Base-by-base conservation (phyloP, 2,113 vertebrate genomes). In the Syrmaticus mikado region DNA sequence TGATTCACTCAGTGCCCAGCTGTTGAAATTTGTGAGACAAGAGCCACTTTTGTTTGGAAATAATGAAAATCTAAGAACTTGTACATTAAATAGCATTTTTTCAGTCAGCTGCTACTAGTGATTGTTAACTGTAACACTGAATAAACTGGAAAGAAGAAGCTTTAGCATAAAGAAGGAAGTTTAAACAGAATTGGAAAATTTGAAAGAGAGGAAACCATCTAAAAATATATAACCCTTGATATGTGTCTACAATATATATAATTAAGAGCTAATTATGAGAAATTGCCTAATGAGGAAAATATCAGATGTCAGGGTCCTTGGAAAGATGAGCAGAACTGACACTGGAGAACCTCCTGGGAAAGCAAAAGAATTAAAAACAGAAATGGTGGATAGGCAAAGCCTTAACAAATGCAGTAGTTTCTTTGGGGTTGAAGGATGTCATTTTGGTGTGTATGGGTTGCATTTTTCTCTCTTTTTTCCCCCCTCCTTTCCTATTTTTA, bases 181-280 rank as follows among this genome's bases (percentile, higher is more conserved):
- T 19, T 78, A 52, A 85, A 60, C 25, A 71, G n/a, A 24, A 68
- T 75, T 75, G 50, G 52, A 86, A 84, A 84, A 4, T 89, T 92
- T 73, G 22, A 48, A 90, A 86, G 34, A 81, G 70, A 93, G 72
- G 66, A 89, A 84, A 82, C 62, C 82, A 38, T 70, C 11, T 85
- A 38, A 94, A 86, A 90, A 66, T 41, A 21, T 87, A 84, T 79
- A 48, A 81, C 62, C 70, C 78, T 92, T 90, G 46, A 61, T 81
- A 74, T 40, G 40, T 36, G 36, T 46, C 36, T 36, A n/a, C 75
- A 90, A 40, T n/a, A 40, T 48, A 43, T 36, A 36, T 75, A 90
- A 77, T 96, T 95, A 87, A 62, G 66, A 93, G 82, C 85, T 94
- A 87, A 95, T 93, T 94, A 79, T 45, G 83, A 87, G 45, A 92